phyloP scores from a whole-genome alignment of 2,888 invertebrate genomes.

The Hofmannophila pseudospretella region DNA sequence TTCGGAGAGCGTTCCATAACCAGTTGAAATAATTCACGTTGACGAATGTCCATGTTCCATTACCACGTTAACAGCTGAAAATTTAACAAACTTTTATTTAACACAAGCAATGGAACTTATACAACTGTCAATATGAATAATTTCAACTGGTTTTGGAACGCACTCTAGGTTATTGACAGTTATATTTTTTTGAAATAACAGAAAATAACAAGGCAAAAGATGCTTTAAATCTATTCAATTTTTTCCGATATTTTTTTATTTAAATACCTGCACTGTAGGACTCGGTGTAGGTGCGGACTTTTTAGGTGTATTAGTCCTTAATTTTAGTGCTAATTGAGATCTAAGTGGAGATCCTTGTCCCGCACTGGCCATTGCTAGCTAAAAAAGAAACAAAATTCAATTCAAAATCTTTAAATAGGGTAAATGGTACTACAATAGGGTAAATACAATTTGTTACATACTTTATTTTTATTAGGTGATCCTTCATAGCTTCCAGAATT shows the following conservation, averaged over 20 bases:
- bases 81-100: too few relatives aligned
- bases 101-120: too few relatives aligned
- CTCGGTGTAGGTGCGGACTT: slow-evolving; percentile 61
- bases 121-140: too few relatives aligned
- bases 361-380: slow-evolving; percentile 73
- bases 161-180: slow-evolving; percentile 8
- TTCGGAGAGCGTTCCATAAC: too few relatives aligned
- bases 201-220: too few relatives aligned
- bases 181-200: not conserved
- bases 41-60: too few relatives aligned
- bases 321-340: slow-evolving; percentile 82
- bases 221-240: too few relatives aligned
- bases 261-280: slow-evolving; percentile 65
- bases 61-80: too few relatives aligned
- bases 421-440: not conserved
- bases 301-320: slow-evolving; percentile 79
- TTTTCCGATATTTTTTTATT: too few relatives aligned
- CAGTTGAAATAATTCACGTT: too few relatives aligned
- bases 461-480: slow-evolving; percentile 69
- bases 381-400: slow-evolving; percentile 26
- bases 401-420: not conserved
- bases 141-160: too few relatives aligned
- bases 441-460: slow-evolving; percentile 23
- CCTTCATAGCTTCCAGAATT: slow-evolving; percentile 61
- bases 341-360: slow-evolving; percentile 87